Evolutionary conservation across 2,888 invertebrate species (phyloP).

Genomic region (Rugalucina vietnamica): DNA sequence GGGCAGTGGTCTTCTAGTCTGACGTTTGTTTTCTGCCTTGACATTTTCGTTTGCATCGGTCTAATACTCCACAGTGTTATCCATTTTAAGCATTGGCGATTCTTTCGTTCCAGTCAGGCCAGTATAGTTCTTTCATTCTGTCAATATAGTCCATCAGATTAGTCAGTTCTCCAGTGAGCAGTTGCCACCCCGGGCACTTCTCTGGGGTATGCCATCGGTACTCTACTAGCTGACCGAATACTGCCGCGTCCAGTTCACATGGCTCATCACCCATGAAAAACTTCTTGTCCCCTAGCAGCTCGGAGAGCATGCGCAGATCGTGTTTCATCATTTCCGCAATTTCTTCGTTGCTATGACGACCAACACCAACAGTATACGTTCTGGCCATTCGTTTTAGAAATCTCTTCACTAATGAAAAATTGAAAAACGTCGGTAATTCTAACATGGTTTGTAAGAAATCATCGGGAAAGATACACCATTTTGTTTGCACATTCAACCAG

Average conservation of each 20-base stretch:
- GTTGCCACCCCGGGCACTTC: neutral
- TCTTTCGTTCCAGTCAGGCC: no score
- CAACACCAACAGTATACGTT: conserved; percentile 77
- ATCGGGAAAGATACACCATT: conserved; percentile 36
- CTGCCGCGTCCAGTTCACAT: conserved; percentile 80
- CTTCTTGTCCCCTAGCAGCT: conserved; percentile 75
- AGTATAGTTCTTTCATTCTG: no score
- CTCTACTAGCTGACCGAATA: conserved; percentile 81
- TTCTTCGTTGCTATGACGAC: conserved; percentile 79
- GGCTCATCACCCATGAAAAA: conserved; percentile 79
- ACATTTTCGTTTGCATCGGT: no score
- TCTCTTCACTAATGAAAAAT: no score
- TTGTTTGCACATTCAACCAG: conserved; percentile 56
- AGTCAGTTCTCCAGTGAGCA: neutral
- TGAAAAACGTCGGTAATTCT: no score
- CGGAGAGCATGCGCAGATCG: conserved; percentile 79
- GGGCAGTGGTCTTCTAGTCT: no score
- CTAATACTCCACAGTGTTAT: no score
- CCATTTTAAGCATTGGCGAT: no score
- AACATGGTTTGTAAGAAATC: neutral
- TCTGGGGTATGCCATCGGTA: neutral
- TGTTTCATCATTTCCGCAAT: conserved; percentile 75
- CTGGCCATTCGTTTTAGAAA: no score
- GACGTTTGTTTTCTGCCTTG: no score
- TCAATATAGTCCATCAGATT: no score